Conservation (phyloP, 2,113 vertebrate species). For the Aphyosemion australe region DNA sequence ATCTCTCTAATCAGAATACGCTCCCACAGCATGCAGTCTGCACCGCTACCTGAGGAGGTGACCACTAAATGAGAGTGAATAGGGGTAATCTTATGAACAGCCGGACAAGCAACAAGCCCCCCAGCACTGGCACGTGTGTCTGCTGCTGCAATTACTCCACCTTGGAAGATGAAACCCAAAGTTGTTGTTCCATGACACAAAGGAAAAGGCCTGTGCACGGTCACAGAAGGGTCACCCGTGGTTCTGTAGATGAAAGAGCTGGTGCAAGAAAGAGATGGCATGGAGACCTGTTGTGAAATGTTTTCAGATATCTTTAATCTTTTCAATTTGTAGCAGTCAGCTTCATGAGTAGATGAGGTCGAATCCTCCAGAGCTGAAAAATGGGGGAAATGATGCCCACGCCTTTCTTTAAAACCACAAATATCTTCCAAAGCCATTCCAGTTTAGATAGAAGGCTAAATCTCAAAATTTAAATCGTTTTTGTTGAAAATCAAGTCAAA, state of each 20-base stretch:
- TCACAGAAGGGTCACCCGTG: slow-evolving; percentile 8
- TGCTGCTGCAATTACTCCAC: slow-evolving; percentile 84
- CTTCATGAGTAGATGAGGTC: slow-evolving; percentile 7
- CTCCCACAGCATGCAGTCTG: slow-evolving; percentile 83
- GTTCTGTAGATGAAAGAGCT: not conserved
- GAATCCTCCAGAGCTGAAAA: slow-evolving; percentile 31
- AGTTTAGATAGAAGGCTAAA: slow-evolving; percentile 20
- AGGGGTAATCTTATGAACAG: slow-evolving; percentile 79
- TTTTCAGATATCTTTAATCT: slow-evolving; percentile 6
- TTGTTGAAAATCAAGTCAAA: slow-evolving; percentile 5
- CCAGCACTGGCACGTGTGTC: slow-evolving; percentile 84
- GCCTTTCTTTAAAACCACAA: slow-evolving; percentile 62
- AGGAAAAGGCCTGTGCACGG: slow-evolving; percentile 63
- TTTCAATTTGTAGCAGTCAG: slow-evolving; percentile 22
- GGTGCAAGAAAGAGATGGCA: slow-evolving; percentile 27
- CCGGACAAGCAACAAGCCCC: slow-evolving; percentile 77
- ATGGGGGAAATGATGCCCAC: slow-evolving; percentile 24
- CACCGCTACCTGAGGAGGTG: slow-evolving; percentile 83
- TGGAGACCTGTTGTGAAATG: slow-evolving; percentile 44
- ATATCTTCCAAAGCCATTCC: slow-evolving; percentile 86
- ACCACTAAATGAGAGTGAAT: slow-evolving; percentile 84
- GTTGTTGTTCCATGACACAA: slow-evolving; percentile 85
- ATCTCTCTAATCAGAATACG: slow-evolving; percentile 79
- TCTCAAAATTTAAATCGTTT: slow-evolving; percentile 1
- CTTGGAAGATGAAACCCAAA: slow-evolving; percentile 82